Base-by-base conservation (phyloP, 2,113 vertebrate species). In the Ancistrus triradiatus region DNA sequence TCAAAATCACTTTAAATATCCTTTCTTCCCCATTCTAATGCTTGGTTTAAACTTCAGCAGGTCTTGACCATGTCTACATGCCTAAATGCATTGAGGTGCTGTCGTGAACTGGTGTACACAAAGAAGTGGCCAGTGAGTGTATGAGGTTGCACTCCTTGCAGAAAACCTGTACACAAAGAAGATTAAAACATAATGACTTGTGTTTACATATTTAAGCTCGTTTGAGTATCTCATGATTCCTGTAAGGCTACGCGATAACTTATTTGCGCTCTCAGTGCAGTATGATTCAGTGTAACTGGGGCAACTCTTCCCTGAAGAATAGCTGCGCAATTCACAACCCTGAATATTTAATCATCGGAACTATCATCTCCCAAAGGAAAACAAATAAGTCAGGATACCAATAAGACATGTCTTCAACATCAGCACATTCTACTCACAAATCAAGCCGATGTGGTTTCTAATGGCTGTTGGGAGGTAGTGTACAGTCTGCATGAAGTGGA, bases 271-370 rank as follows among this genome's bases (percentile, higher is more conserved):
- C 58, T 67, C 44, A 33, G 58, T 56, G 27, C 37, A 33, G 8
- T 44, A 33, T 52, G 61, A 52, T 53, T 19, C 31, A 63, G 38
- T 53, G 15, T 69, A 31, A 1, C 61, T 53, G 59, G 33, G 57
- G 27, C 31, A 57, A 62, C 35, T 14, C 49, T 56, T 49, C 61
- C 50, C 70, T 22, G 21, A 57, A 48, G 52, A 62, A 44, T 55
- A 63, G 18, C 52, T 59, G 68, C 60, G 47, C 59, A 62, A 75
- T 17, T 51, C 13, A 52, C 28, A 63, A 60, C 37, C 27, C 42
- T 61, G 22, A 75, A 75, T 76, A 70, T 74, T 77, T 78, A 44
- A 81, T 72, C 59, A 73, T 59, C 60, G 60, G 55, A 67, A 75
- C 42, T 52, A 59, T 15, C 38, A 40, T 76, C 51, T 68, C 50